Evolutionary conservation across 2,888 invertebrate species (phyloP).

Genomic region (Sesamia inferens): DNA sequence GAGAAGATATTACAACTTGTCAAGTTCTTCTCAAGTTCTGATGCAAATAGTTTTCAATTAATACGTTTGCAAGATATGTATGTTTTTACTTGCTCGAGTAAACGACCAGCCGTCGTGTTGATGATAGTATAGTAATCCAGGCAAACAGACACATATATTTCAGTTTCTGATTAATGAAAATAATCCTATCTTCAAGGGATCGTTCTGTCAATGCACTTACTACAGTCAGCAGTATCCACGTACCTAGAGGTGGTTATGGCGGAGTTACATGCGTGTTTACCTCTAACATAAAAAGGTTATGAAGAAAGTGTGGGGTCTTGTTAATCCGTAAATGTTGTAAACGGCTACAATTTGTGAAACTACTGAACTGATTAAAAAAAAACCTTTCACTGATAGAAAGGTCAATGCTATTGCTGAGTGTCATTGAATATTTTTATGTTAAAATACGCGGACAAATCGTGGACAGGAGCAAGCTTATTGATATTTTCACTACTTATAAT

Average conservation of each 20-base stretch:
- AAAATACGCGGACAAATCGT: background rate
- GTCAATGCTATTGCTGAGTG: background rate
- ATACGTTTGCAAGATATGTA: background rate
- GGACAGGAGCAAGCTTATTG: background rate
- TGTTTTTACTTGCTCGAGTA: background rate
- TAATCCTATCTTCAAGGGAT: background rate
- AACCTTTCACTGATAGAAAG: background rate
- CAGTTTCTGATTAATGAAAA: background rate
- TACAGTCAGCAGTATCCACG: background rate
- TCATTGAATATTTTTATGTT: background rate
- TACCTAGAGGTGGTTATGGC: background rate
- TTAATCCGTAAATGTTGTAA: background rate
- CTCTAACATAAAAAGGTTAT: background rate
- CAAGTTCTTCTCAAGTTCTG: background rate
- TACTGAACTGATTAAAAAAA: background rate
- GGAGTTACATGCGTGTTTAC: background rate
- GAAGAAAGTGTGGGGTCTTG: background rate
- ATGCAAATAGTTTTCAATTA: background rate
- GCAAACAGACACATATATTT: background rate
- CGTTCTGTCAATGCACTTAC: background rate
- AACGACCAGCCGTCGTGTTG: background rate
- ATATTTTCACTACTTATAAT: slow-evolving; percentile 7
- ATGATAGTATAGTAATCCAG: background rate
- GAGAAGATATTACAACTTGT: background rate
- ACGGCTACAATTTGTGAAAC: background rate